Evolutionary conservation across 2,797 vertebrate genomes (phyloP).

Genomic region (Dendrocincla tyrannina): DNA sequence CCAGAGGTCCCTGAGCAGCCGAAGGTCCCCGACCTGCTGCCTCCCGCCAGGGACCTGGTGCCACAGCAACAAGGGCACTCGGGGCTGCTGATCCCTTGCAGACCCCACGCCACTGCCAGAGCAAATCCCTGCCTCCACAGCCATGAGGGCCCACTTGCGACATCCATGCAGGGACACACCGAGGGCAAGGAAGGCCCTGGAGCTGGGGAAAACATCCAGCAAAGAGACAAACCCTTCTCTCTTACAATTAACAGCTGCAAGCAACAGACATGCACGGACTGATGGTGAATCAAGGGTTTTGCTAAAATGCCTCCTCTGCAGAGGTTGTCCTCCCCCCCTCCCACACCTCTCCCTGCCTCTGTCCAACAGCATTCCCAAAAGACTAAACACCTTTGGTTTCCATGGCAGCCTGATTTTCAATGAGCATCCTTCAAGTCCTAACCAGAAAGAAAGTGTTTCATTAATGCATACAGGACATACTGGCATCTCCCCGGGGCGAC

Average conservation of each 20-base stretch:
- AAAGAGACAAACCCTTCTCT: background rate
- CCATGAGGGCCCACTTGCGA: rapidly evolving
- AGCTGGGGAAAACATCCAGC: background rate
- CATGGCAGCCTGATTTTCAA: slow-evolving; percentile 71
- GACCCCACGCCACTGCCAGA: rapidly evolving
- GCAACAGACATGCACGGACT: background rate
- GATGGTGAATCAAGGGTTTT: background rate
- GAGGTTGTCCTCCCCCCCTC: background rate
- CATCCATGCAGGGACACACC: rapidly evolving
- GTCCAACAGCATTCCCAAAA: slow-evolving; percentile 63
- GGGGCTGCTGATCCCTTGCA: rapidly evolving
- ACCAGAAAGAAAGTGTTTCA: slow-evolving; percentile 54
- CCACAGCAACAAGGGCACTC: background rate
- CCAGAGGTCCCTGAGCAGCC: rapidly evolving
- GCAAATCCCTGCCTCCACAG: background rate
- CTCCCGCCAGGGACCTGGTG: background rate
- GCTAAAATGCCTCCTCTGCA: background rate
- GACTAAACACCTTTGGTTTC: slow-evolving; percentile 70
- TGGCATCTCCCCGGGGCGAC: background rate
- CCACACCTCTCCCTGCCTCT: background rate
- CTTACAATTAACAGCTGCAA: background rate
- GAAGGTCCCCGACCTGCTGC: background rate
- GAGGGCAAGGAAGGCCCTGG: background rate
- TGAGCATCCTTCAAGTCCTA: slow-evolving; percentile 63
- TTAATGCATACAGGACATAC: slow-evolving; percentile 43